These are phyloP conservation scores for Arrhopalites spinosus DNA, from an alignment of 2,888 invertebrate species.

Conservation along the genomic window DNA sequence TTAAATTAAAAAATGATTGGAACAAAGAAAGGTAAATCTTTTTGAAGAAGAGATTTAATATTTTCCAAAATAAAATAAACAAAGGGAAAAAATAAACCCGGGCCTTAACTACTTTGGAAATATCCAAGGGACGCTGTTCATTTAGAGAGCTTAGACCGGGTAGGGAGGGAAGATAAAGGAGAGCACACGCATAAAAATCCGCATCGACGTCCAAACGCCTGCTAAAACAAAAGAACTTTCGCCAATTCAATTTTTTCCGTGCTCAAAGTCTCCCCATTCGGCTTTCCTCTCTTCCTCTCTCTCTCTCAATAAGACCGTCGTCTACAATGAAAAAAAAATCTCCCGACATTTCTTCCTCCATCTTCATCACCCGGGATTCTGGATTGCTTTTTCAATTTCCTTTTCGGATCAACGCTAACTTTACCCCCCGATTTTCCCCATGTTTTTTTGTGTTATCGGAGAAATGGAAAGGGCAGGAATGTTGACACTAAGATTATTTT, in stretches of 20 bases:
- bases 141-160: no score
- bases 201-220: no score
- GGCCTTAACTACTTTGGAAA: no score
- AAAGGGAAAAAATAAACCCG: no score
- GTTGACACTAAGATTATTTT: not conserved
- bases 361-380: not conserved
- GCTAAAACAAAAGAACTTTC: not conserved
- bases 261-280: not conserved
- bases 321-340: not conserved
- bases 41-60: no score
- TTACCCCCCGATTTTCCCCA: no score
- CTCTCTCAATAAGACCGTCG: not conserved
- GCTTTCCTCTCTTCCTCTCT: not conserved
- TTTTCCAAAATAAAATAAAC: no score
- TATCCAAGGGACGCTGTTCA: no score
- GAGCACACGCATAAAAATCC: no score
- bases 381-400: slow-evolving; percentile 1
- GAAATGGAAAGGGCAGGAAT: not conserved
- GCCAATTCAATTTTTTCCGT: not conserved
- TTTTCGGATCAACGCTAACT: slow-evolving; percentile 1
- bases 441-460: not conserved
- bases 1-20: no score
- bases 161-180: no score
- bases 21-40: no score
- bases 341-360: not conserved